Percentiles rank a stretch among this genome's conserved stretches.
Evolutionary conservation across 37 sponge, comb jelly and placozoan genomes (phyloP).

Genomic region (Tethya wilhelma): DNA sequence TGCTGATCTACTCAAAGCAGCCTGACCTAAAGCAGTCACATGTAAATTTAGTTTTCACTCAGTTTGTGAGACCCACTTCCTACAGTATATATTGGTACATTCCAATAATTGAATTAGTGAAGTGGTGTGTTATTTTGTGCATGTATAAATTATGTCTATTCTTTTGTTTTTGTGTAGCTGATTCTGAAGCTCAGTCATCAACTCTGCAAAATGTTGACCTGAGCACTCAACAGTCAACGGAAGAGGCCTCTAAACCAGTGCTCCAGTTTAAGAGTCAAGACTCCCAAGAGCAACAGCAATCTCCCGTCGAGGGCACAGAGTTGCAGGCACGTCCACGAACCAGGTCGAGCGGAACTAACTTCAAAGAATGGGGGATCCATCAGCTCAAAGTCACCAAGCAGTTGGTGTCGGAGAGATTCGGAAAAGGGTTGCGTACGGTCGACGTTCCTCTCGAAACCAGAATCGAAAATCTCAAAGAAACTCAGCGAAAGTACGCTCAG

Average conservation of each 20-base stretch:
- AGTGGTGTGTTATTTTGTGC: no score
- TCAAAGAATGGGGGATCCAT: constrained; percentile 79
- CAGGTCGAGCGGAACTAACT: constrained; percentile 10
- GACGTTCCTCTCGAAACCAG: constrained; percentile 71
- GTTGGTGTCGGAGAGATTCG: constrained; percentile 82
- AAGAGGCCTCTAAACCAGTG: background rate
- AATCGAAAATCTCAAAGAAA: constrained; percentile 73
- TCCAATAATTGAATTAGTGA: no score
- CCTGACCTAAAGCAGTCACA: no score
- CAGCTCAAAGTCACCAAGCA: constrained; percentile 80
- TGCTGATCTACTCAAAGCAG: no score
- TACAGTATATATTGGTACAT: no score
- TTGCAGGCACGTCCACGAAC: constrained; percentile 43
- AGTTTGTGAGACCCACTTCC: no score
- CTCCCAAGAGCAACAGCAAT: background rate
- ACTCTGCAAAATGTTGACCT: constrained; percentile 41
- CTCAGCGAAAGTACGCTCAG: constrained; percentile 80
- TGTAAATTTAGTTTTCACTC: no score
- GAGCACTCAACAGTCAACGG: background rate
- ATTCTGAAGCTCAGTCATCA: no score
- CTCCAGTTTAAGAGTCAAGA: constrained; percentile 19
- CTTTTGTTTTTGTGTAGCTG: no score
- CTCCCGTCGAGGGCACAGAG: constrained; percentile 40
- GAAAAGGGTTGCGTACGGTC: constrained; percentile 75
- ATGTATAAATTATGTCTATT: no score